phyloP scores from a whole-genome alignment of 2,113 vertebrate species.

The Lepus timidus region DNA sequence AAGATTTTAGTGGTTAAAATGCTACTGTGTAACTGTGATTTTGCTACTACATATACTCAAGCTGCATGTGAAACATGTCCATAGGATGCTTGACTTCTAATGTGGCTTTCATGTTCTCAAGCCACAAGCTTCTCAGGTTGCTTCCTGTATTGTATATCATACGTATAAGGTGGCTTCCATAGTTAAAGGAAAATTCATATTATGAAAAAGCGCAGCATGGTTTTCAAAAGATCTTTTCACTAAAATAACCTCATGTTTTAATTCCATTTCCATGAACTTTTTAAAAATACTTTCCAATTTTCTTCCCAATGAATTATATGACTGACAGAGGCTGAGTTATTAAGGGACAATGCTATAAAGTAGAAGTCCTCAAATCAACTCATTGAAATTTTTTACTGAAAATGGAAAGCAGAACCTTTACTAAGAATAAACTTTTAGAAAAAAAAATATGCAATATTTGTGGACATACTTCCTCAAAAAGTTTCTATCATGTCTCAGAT shows the following conservation, averaged over 20 bases:
- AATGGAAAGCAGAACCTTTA: background rate
- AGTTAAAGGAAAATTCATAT: too few species aligned
- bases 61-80: background rate
- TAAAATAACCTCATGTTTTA: too few species aligned
- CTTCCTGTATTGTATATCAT: background rate
- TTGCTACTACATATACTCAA: background rate
- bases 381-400: background rate
- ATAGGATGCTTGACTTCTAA: background rate
- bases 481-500: background rate
- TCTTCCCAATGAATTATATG: background rate
- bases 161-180: background rate
- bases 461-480: background rate
- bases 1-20: background rate
- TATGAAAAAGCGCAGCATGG: too few species aligned
- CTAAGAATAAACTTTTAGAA: slow-evolving; percentile 1
- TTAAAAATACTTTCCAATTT: background rate
- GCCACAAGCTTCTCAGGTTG: background rate
- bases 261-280: too few species aligned
- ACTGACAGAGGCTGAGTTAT: background rate
- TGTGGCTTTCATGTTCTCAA: background rate
- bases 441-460: background rate
- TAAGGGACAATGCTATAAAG: background rate
- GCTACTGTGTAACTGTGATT: background rate
- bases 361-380: background rate
- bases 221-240: too few species aligned